phyloP scores from a whole-genome alignment of 1,140 invertebrate genomes.

The Aporrectodea caliginosa region DNA sequence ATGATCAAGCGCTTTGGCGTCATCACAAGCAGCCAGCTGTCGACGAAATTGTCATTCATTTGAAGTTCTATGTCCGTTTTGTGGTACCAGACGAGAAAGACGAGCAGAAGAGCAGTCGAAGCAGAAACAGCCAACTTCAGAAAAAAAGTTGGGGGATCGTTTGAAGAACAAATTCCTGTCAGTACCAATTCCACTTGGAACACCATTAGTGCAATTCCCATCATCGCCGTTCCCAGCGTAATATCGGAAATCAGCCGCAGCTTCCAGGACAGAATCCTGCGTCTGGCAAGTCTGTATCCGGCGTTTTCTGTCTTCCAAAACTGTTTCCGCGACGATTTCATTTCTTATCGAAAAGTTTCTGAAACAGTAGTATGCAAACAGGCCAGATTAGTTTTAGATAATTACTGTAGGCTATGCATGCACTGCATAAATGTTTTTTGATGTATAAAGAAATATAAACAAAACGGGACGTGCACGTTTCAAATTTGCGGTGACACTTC shows the following conservation, averaged over 20 bases:
- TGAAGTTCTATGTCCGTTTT: constrained; percentile 40
- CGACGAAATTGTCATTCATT: constrained; percentile 50
- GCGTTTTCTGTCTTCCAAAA: background rate
- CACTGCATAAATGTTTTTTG: too few relatives aligned
- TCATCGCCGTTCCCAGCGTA: background rate
- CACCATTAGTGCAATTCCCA: background rate
- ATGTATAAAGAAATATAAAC: too few relatives aligned
- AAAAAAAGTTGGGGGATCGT: background rate
- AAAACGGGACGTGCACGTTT: too few relatives aligned
- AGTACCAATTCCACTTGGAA: background rate
- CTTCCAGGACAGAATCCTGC: background rate
- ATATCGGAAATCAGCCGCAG: background rate
- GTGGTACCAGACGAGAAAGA: constrained; percentile 47
- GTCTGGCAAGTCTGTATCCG: background rate
- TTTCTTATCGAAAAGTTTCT: too few relatives aligned
- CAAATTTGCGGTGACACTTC: too few relatives aligned
- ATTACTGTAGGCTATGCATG: too few relatives aligned
- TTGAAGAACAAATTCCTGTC: background rate
- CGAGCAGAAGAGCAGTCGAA: constrained; percentile 45
- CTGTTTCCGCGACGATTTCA: too few relatives aligned
- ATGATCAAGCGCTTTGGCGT: constrained; percentile 56
- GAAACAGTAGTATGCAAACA: too few relatives aligned
- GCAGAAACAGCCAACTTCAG: constrained; percentile 37
- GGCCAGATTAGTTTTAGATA: too few relatives aligned
- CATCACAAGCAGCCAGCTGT: constrained; percentile 35